Evolutionary conservation across 2,797 vertebrate species (phyloP).

Genomic region (Columba guinea): DNA sequence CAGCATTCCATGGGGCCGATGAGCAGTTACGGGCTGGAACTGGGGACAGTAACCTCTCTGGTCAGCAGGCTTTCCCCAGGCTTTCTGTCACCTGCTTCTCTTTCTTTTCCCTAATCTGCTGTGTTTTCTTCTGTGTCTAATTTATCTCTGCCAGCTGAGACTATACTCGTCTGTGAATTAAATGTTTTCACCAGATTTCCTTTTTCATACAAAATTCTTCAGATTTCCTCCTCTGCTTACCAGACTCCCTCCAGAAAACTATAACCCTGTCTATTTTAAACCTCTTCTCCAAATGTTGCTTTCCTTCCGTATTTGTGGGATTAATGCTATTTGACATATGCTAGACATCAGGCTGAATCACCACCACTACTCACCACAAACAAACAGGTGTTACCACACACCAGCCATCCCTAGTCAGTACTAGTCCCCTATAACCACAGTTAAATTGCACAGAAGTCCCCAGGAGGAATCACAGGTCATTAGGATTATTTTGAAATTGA

Average conservation of each 20-base stretch:
- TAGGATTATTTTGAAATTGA: background rate
- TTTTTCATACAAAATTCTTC: background rate
- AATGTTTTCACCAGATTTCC: background rate
- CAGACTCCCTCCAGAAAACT: background rate
- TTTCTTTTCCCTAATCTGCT: background rate
- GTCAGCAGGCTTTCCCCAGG: background rate
- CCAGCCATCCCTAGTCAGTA: background rate
- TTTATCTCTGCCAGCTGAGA: background rate
- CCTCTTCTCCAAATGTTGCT: background rate
- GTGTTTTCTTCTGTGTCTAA: background rate
- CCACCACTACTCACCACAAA: background rate
- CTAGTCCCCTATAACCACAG: slow-evolving; percentile 6
- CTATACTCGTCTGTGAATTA: background rate
- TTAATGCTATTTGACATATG: background rate
- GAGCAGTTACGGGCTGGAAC: background rate
- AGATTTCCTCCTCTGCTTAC: background rate
- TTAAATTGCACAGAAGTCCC: background rate
- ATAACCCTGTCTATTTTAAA: background rate
- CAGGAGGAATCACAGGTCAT: background rate
- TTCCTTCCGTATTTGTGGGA: background rate
- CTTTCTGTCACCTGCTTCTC: background rate
- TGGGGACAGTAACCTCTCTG: background rate
- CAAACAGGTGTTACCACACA: slow-evolving; percentile 40
- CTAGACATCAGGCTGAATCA: background rate
- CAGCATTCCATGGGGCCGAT: background rate